Percentiles rank a stretch among this genome's conserved stretches.
These are phyloP conservation scores for Litoditis marina DNA, from an alignment of 2,888 invertebrate genomes.

Conservation along the genomic window DNA sequence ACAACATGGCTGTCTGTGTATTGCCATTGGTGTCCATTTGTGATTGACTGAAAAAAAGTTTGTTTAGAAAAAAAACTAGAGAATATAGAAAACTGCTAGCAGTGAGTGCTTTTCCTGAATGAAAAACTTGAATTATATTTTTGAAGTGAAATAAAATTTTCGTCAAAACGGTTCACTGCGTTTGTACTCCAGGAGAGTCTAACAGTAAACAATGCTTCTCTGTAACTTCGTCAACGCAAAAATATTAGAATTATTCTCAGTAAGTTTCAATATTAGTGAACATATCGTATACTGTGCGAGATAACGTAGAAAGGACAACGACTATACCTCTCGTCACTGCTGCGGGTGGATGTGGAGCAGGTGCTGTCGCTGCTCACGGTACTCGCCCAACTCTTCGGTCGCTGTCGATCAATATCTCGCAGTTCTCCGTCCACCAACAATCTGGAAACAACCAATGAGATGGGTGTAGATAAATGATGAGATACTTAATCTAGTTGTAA, in stretches of 20 bases:
- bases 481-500: too few species aligned
- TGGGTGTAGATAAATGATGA: too few species aligned
- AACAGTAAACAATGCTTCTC: too few species aligned
- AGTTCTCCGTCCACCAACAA: constrained; percentile 6
- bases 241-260: too few species aligned
- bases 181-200: neutral
- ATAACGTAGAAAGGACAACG: neutral
- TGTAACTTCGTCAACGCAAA: neutral
- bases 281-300: too few species aligned
- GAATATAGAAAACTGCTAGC: too few species aligned
- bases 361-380: constrained; percentile 44
- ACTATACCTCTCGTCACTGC: constrained; percentile 26
- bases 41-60: constrained; percentile 16
- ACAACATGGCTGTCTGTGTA: constrained; percentile 25
- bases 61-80: too few species aligned
- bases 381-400: constrained; percentile 45
- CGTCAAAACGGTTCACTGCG: neutral
- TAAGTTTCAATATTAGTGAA: neutral
- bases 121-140: neutral
- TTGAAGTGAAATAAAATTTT: neutral
- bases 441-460: constrained; percentile 1
- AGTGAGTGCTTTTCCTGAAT: too few species aligned
- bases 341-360: constrained; percentile 34
- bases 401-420: constrained; percentile 12
- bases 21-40: constrained; percentile 39